These are phyloP conservation scores for Phrynocephalus guinanensis DNA, from an alignment of 2,797 vertebrate species.

Conservation along the genomic window DNA sequence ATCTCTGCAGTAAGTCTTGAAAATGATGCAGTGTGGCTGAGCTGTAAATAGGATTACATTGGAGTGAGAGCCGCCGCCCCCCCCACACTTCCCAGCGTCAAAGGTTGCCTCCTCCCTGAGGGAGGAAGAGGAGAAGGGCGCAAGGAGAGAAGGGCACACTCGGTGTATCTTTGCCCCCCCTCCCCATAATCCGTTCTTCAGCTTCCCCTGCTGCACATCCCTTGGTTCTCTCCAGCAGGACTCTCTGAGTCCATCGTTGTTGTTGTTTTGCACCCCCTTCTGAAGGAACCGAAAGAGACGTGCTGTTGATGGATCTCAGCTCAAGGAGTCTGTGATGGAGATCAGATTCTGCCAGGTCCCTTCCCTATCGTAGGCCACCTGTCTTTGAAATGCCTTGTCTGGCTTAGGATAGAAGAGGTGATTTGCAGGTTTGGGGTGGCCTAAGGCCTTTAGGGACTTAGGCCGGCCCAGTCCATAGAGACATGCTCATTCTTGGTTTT, in stretches of 20 bases:
- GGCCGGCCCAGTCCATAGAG: background rate
- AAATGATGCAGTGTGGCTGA: conserved; percentile 7
- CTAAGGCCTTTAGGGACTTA: background rate
- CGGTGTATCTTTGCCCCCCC: background rate
- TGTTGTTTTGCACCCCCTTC: too few relatives aligned
- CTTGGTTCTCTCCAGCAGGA: background rate
- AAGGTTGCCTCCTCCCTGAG: too few relatives aligned
- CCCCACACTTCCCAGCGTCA: background rate
- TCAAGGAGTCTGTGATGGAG: background rate
- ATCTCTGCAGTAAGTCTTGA: background rate
- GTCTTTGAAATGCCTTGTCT: background rate
- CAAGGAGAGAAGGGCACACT: background rate
- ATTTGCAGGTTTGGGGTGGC: background rate
- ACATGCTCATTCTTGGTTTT: background rate
- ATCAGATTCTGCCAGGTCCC: background rate
- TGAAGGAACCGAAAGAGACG: background rate
- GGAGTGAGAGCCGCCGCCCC: background rate
- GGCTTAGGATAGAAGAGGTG: background rate
- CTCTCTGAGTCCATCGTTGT: too few relatives aligned
- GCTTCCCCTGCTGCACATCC: background rate
- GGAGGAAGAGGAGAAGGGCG: background rate
- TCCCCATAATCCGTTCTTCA: background rate
- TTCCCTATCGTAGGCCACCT: background rate
- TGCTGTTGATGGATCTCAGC: background rate
- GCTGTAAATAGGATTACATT: background rate